These are phyloP conservation scores for Euplagia quadripunctaria DNA, from an alignment of 2,888 invertebrate genomes.

Conservation along the genomic window DNA sequence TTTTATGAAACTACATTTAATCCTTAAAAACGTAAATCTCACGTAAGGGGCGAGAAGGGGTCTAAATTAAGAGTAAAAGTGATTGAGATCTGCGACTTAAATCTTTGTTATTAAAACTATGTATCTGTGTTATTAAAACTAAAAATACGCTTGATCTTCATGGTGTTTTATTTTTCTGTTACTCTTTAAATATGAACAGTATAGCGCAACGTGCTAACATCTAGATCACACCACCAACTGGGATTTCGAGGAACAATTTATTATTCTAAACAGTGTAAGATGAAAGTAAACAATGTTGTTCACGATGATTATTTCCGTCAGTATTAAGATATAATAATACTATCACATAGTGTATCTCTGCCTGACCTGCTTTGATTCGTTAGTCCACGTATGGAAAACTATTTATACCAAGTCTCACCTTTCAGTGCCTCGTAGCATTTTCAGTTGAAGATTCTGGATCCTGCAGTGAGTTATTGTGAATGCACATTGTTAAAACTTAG, in stretches of 20 bases:
- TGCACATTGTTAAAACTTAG: no score
- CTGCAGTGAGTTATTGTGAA: no score
- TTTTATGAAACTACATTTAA: no score
- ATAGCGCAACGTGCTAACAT: background rate
- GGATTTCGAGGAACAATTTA: background rate
- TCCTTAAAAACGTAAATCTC: no score
- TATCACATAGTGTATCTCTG: background rate
- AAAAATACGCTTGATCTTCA: background rate
- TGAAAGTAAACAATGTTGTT: background rate
- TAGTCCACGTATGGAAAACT: background rate
- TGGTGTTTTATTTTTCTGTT: background rate
- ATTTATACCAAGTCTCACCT: background rate
- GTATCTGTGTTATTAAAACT: background rate
- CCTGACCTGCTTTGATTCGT: background rate
- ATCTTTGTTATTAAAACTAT: background rate
- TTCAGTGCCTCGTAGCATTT: background rate
- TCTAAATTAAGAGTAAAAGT: no score
- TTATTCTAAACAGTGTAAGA: constrained; percentile 1
- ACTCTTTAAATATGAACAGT: background rate
- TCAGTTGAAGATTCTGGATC: background rate
- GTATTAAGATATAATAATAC: background rate
- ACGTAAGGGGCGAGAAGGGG: no score
- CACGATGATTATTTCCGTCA: background rate
- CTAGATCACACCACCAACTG: background rate
- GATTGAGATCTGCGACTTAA: background rate